These are phyloP conservation scores for Laticauda laticaudata DNA, from an alignment of 2,113 vertebrate genomes.

Conservation along the genomic window DNA sequence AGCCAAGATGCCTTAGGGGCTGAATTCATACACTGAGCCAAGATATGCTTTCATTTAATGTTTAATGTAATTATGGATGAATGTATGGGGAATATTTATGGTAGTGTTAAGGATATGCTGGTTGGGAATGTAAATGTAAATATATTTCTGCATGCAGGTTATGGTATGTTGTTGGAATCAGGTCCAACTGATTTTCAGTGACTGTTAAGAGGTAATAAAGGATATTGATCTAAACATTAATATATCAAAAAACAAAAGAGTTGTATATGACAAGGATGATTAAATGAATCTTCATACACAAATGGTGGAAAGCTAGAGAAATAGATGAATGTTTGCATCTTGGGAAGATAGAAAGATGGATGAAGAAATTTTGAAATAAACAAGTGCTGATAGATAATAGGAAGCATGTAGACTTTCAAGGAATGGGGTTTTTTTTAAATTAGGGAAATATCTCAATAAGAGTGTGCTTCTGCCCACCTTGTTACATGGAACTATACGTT, in stretches of 20 bases:
- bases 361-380: not conserved
- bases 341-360: not conserved
- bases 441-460: not conserved
- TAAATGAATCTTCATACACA: not conserved
- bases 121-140: not conserved
- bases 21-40: not conserved
- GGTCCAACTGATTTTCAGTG: not conserved
- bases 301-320: not conserved
- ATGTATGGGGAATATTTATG: not conserved
- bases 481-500: not conserved
- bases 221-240: not conserved
- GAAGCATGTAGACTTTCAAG: not conserved
- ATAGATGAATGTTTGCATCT: not conserved
- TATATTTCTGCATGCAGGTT: not conserved
- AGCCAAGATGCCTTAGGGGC: not conserved
- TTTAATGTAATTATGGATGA: not conserved
- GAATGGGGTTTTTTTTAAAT: not conserved
- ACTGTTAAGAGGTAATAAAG: not conserved
- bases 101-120: not conserved
- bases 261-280: not conserved
- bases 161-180: not conserved
- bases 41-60: not conserved
- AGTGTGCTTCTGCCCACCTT: not conserved
- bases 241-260: not conserved
- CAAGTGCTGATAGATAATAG: not conserved